A percentile compares a stretch with the other conserved stretches of the same genome.
Conservation (phyloP, 2,888 invertebrate species). For the Trachelus troglodyta region DNA sequence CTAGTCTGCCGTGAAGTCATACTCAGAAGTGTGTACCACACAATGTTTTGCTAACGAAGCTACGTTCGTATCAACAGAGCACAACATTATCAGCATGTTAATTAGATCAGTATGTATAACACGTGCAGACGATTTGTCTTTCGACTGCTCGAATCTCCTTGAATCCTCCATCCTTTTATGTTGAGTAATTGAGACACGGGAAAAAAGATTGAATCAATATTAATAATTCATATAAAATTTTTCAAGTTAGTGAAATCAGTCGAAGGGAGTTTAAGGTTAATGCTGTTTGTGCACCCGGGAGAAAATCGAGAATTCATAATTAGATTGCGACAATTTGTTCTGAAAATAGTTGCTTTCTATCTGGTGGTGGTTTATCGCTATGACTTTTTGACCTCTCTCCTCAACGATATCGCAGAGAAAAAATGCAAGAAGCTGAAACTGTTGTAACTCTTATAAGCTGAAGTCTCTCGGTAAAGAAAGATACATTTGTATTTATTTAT, state of each 20-base stretch:
- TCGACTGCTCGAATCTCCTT: background rate
- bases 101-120: constrained; percentile 26
- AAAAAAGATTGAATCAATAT: background rate
- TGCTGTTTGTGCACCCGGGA: background rate
- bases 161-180: background rate
- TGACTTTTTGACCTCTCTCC: constrained; percentile 50
- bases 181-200: background rate
- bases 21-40: constrained; percentile 16
- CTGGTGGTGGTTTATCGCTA: constrained; percentile 40
- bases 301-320: background rate
- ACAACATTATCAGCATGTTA: constrained; percentile 31
- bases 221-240: background rate
- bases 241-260: background rate
- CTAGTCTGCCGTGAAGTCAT: background rate
- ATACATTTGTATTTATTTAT: background rate
- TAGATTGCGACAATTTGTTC: constrained; percentile 37
- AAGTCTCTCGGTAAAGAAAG: background rate
- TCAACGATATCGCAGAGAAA: constrained; percentile 15
- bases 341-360: constrained; percentile 41
- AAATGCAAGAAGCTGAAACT: background rate
- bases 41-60: constrained; percentile 25
- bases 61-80: constrained; percentile 29
- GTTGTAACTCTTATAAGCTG: background rate
- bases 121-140: constrained; percentile 14
- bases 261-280: background rate